These are phyloP conservation scores for Coracopsis vasa DNA, from an alignment of 2,113 vertebrate genomes.

Conservation along the genomic window DNA sequence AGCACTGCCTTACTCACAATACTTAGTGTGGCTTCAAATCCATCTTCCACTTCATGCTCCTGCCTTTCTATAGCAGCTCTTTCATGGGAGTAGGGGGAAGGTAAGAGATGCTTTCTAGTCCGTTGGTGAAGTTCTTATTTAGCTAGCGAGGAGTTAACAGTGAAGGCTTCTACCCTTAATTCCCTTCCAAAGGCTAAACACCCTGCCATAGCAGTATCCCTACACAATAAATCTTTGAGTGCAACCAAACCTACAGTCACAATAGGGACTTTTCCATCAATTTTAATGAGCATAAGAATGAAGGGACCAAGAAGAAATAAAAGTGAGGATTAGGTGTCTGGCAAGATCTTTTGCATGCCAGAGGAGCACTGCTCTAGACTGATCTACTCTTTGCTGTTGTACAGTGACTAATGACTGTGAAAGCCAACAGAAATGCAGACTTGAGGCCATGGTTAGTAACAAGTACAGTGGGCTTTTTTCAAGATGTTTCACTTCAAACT, in stretches of 20 bases:
- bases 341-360: conserved; percentile 27
- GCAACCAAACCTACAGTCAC: not conserved
- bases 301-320: not conserved
- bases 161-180: not conserved
- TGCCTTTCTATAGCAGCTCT: not conserved
- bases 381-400: not conserved
- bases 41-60: not conserved
- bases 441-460: conserved; percentile 4
- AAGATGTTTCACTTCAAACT: conserved; percentile 51
- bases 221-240: not conserved
- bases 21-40: not conserved
- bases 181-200: not conserved
- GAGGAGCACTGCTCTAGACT: not conserved
- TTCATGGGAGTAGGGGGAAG: not conserved
- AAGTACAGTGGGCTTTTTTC: conserved; percentile 56
- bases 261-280: not conserved
- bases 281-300: conserved; percentile 5
- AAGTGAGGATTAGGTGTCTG: conserved; percentile 29
- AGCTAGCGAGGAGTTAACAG: not conserved
- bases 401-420: conserved; percentile 41
- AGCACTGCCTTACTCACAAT: rapidly evolving
- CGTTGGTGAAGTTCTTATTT: not conserved
- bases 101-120: not conserved
- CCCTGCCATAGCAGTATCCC: not conserved
- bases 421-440: conserved; percentile 42